Percentiles rank a stretch among this genome's conserved stretches.
phyloP scores from a whole-genome alignment of 2,888 invertebrate species.

The Drosophila robusta region DNA sequence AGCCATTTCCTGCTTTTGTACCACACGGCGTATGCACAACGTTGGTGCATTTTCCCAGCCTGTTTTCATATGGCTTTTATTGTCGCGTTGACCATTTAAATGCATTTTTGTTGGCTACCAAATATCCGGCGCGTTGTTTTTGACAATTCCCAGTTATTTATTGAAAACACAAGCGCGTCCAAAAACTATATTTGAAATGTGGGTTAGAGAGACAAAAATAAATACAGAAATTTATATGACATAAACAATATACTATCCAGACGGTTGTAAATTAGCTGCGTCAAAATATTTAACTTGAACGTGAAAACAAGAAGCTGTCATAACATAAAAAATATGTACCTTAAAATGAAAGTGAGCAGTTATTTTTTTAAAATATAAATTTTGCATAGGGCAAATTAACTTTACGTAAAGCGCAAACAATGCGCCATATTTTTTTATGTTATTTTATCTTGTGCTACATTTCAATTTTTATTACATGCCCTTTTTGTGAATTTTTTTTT shows the following conservation, averaged over 20 bases:
- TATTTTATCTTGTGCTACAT: constrained; percentile 32
- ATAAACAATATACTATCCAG: constrained; percentile 3
- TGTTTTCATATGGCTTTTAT: constrained; percentile 27
- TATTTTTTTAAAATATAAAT: background rate
- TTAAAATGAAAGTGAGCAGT: background rate
- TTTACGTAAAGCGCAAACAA: background rate
- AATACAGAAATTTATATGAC: constrained; percentile 18
- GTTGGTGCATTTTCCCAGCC: constrained; percentile 18
- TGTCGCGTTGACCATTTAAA: constrained; percentile 51
- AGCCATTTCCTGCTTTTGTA: constrained; percentile 39
- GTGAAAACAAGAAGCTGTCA: background rate
- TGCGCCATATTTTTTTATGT: constrained; percentile 5
- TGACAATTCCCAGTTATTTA: constrained; percentile 61
- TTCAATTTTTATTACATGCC: constrained; percentile 38
- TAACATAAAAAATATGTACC: background rate
- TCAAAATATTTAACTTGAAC: constrained; percentile 1
- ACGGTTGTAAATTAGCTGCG: constrained; percentile 9
- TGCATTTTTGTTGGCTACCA: constrained; percentile 66
- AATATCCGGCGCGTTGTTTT: constrained; percentile 66
- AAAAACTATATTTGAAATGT: constrained; percentile 26
- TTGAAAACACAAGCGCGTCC: constrained; percentile 44
- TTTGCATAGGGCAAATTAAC: background rate
- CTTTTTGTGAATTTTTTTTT: constrained; percentile 18
- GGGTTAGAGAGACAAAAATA: constrained; percentile 21
- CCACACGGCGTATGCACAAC: constrained; percentile 52